Percentiles rank a stretch among this genome's conserved stretches.
phyloP scores from a whole-genome alignment of 2,797 vertebrate genomes.

The Menidia menidia region DNA sequence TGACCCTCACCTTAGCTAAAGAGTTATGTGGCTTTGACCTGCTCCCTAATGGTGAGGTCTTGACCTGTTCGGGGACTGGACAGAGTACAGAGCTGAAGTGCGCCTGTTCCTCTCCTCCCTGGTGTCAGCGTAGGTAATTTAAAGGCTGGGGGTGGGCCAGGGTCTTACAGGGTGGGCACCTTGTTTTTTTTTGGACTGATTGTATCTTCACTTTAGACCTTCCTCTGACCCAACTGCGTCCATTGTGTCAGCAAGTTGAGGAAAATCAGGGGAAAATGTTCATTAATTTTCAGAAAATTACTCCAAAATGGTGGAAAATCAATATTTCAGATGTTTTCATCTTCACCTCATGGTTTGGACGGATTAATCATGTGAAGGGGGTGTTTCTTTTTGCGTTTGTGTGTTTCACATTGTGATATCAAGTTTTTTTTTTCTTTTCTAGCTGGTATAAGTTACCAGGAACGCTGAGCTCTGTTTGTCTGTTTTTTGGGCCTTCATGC shows the following conservation, averaged over 20 bases:
- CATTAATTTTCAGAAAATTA: constrained; percentile 79
- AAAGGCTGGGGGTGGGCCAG: constrained; percentile 65
- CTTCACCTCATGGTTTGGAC: constrained; percentile 40
- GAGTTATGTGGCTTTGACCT: constrained; percentile 87
- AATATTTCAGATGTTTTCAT: constrained; percentile 61
- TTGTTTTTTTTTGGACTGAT: constrained; percentile 59
- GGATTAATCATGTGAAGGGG: constrained; percentile 34
- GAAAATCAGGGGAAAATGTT: constrained; percentile 52
- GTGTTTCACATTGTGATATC: too few relatives aligned
- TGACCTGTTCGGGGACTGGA: constrained; percentile 75
- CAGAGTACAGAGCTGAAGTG: constrained; percentile 65
- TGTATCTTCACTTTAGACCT: constrained; percentile 69
- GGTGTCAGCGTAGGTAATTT: constrained; percentile 81
- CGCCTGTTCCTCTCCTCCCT: constrained; percentile 46
- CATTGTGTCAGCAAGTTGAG: constrained; percentile 66
- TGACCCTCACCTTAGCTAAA: constrained; percentile 86
- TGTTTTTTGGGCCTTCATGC: constrained; percentile 17
- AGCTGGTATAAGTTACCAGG: not conserved
- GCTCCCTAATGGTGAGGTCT: constrained; percentile 77
- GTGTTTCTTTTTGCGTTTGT: not conserved
- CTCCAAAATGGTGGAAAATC: constrained; percentile 62
- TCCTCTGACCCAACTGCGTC: constrained; percentile 66
- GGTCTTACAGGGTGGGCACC: constrained; percentile 52
- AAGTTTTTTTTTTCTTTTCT: too few relatives aligned
- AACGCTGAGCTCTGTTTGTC: constrained; percentile 6